A percentile compares a stretch with the other conserved stretches of the same genome.
Evolutionary conservation across 2,113 vertebrate species (phyloP).

Genomic region (Sebastes schlegelii): DNA sequence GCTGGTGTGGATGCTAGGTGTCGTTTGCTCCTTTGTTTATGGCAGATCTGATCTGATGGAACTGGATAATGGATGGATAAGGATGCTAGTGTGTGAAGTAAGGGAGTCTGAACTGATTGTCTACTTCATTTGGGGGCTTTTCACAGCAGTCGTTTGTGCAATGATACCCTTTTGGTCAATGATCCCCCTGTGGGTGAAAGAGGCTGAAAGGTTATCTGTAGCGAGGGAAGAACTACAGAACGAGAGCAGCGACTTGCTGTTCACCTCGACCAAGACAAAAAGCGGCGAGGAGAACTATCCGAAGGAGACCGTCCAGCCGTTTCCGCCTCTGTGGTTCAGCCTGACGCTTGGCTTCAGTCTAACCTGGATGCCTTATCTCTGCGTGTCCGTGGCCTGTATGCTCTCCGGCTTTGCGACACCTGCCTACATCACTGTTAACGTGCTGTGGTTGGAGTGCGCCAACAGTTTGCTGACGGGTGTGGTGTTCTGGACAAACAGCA

Average conservation of each 20-base stretch:
- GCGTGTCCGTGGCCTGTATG: slow-evolving; percentile 31
- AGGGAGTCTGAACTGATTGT: slow-evolving; percentile 42
- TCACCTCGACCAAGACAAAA: slow-evolving; percentile 18
- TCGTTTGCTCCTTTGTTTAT: slow-evolving; percentile 31
- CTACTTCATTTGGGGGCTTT: slow-evolving; percentile 46
- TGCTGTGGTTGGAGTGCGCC: slow-evolving; percentile 80
- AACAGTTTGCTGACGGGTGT: slow-evolving; percentile 76
- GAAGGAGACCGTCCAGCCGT: background rate
- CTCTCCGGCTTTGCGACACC: slow-evolving; percentile 65
- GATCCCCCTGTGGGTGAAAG: slow-evolving; percentile 58
- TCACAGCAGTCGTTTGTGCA: background rate
- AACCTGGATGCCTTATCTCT: slow-evolving; percentile 79
- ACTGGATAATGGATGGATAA: background rate
- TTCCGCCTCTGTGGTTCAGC: slow-evolving; percentile 65
- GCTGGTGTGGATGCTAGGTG: slow-evolving; percentile 71
- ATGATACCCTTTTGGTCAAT: slow-evolving; percentile 64
- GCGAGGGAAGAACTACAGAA: slow-evolving; percentile 2
- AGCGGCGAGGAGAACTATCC: background rate
- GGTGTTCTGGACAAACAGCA: slow-evolving; percentile 73
- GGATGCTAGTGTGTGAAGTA: slow-evolving; percentile 64
- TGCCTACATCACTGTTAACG: slow-evolving; percentile 76
- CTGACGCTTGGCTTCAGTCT: slow-evolving; percentile 67
- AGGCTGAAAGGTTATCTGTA: slow-evolving; percentile 41
- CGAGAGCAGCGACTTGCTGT: slow-evolving; percentile 51
- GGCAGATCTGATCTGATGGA: slow-evolving; percentile 11